phyloP scores from a whole-genome alignment of 2,888 invertebrate genomes.

The Drosophila atroscutellata region DNA sequence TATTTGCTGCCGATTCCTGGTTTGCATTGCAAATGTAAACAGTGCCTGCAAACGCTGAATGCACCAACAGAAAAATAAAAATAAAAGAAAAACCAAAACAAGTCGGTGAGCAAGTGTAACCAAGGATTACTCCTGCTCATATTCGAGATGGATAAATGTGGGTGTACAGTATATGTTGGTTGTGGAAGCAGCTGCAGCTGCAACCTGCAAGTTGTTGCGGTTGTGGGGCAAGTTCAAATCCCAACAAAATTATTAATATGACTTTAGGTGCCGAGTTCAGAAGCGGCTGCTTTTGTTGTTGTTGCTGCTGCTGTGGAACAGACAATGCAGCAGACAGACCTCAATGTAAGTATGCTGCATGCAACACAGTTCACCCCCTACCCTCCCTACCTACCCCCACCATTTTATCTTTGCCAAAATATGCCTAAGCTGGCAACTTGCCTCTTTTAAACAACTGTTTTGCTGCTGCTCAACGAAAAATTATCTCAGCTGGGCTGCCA shows the following conservation, averaged over 20 bases:
- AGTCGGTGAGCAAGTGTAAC: constrained; percentile 26
- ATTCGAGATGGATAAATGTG: constrained; percentile 3
- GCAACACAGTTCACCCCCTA: constrained; percentile 21
- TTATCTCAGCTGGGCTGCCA: constrained; percentile 26
- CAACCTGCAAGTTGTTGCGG: constrained; percentile 61
- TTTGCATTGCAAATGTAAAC: constrained; percentile 66
- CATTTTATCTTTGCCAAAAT: constrained; percentile 59
- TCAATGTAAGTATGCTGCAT: constrained; percentile 50
- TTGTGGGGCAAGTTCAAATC: constrained; percentile 57
- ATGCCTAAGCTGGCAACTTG: constrained; percentile 58
- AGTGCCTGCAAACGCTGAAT: constrained; percentile 27
- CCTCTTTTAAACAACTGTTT: constrained; percentile 53
- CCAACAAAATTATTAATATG: constrained; percentile 77
- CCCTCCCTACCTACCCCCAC: too few species aligned
- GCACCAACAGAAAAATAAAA: constrained; percentile 14
- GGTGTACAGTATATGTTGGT: constrained; percentile 22
- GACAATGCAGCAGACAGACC: constrained; percentile 47
- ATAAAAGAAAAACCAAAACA: neutral
- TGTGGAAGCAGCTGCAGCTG: constrained; percentile 34
- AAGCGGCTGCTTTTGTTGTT: constrained; percentile 26
- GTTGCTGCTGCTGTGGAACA: constrained; percentile 27
- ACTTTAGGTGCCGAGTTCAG: constrained; percentile 67
- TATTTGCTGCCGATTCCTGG: constrained; percentile 48
- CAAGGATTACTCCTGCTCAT: constrained; percentile 23
- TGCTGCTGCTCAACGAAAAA: constrained; percentile 18